phyloP scores from a whole-genome alignment of 2,888 invertebrate genomes.

The Axea sp. region DNA sequence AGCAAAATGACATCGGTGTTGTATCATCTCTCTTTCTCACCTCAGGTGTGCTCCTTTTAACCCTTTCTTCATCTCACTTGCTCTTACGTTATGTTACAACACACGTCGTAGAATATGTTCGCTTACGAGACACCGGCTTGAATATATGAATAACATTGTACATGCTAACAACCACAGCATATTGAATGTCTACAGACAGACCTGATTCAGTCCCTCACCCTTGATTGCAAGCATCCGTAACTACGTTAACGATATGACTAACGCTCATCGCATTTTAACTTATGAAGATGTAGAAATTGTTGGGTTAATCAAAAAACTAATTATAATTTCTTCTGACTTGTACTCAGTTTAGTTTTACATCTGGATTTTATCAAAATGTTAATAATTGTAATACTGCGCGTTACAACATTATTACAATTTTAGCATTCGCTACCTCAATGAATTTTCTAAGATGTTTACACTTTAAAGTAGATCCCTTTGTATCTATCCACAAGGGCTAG shows the following conservation, averaged over 20 bases:
- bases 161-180: slow-evolving; percentile 75
- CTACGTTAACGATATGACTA: slow-evolving; percentile 76
- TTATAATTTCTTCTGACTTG: not conserved
- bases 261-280: slow-evolving; percentile 61
- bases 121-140: slow-evolving; percentile 68
- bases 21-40: slow-evolving; percentile 58
- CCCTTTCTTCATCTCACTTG: slow-evolving; percentile 59
- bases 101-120: slow-evolving; percentile 67
- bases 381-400: too few species aligned
- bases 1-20: slow-evolving; percentile 52
- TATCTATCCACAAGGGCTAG: slow-evolving; percentile 35
- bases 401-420: slow-evolving; percentile 9
- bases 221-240: slow-evolving; percentile 78
- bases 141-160: slow-evolving; percentile 79
- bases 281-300: not conserved
- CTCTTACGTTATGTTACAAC: slow-evolving; percentile 63
- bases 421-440: slow-evolving; percentile 32
- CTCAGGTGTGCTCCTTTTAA: slow-evolving; percentile 44
- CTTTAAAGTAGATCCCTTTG: slow-evolving; percentile 48
- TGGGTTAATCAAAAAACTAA: slow-evolving; percentile 14
- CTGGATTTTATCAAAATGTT: not conserved
- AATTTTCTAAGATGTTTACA: slow-evolving; percentile 57
- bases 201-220: slow-evolving; percentile 66
- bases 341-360: not conserved
- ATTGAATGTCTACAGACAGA: slow-evolving; percentile 76